Percentiles rank a stretch among this genome's conserved stretches.
Evolutionary conservation across 2,888 invertebrate species (phyloP).

Genomic region (Mantis religiosa): DNA sequence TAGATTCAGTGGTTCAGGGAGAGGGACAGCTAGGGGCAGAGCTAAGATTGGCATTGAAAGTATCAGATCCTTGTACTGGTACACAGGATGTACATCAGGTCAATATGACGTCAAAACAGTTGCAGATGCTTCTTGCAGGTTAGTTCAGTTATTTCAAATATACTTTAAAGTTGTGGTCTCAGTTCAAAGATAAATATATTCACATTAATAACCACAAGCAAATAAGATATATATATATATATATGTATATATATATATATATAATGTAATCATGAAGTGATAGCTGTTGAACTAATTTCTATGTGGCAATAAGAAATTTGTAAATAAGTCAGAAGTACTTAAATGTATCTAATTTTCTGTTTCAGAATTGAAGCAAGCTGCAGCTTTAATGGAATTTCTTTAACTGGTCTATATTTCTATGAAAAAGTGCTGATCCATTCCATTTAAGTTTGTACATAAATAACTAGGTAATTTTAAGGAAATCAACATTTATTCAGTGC

Average conservation of each 20-base stretch:
- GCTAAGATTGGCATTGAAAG: constrained; percentile 12
- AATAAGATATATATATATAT: no score
- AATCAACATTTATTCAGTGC: neutral
- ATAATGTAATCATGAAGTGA: no score
- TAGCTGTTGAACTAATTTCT: neutral
- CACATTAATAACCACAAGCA: no score
- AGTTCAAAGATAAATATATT: no score
- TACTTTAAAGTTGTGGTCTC: no score
- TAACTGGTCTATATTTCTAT: neutral
- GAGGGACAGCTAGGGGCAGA: neutral
- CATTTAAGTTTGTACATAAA: neutral
- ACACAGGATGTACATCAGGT: neutral
- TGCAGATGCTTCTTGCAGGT: constrained; percentile 25
- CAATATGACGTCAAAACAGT: constrained; percentile 5
- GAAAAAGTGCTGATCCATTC: neutral
- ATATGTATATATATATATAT: no score
- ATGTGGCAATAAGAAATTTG: neutral
- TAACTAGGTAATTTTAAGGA: neutral
- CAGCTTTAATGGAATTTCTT: neutral
- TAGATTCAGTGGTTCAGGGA: constrained; percentile 11
- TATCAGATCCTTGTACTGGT: neutral
- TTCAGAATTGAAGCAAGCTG: neutral
- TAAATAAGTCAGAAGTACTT: no score
- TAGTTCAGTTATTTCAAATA: neutral
- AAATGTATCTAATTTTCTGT: neutral